Evolutionary conservation across 2,888 invertebrate genomes (phyloP).

Genomic region (Pteria penguin): DNA sequence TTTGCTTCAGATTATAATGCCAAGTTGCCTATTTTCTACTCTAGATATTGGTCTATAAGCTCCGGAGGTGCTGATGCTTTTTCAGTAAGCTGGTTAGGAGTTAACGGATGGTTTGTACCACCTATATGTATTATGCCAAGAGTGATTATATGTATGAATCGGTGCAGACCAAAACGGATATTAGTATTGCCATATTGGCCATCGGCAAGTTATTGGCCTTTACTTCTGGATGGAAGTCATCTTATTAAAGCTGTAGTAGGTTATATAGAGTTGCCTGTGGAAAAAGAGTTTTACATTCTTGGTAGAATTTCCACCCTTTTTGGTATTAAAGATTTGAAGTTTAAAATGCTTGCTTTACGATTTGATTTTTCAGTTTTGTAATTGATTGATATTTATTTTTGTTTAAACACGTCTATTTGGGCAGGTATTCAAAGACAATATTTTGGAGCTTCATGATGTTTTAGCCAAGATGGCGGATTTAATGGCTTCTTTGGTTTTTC

Average conservation of each 20-base stretch:
- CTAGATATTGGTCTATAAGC: conserved; percentile 29
- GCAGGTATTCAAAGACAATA: conserved; percentile 27
- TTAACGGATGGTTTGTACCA: conserved; percentile 31
- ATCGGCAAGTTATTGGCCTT: conserved; percentile 26
- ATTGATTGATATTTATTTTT: not conserved
- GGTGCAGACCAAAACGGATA: conserved; percentile 25
- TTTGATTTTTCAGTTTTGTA: conserved; percentile 12
- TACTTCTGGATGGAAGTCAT: conserved; percentile 3
- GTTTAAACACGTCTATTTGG: conserved; percentile 28
- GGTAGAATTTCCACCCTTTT: conserved; percentile 20
- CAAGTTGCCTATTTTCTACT: conserved; percentile 42
- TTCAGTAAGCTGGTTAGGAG: conserved; percentile 15
- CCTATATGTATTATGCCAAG: conserved; percentile 18
- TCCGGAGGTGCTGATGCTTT: conserved; percentile 24
- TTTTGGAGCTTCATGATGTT: conserved; percentile 28
- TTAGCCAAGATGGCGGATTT: conserved; percentile 29
- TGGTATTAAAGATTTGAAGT: too few species aligned
- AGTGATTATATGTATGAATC: conserved; percentile 17
- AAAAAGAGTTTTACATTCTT: not conserved
- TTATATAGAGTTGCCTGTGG: too few species aligned
- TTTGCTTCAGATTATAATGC: conserved; percentile 46
- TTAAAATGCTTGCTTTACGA: conserved; percentile 35
- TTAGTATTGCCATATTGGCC: conserved; percentile 26
- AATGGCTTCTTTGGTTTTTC: conserved; percentile 39
- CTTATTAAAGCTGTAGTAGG: too few species aligned